phyloP scores from a whole-genome alignment of 2,888 invertebrate genomes.

The Oxystoma pomonae region DNA sequence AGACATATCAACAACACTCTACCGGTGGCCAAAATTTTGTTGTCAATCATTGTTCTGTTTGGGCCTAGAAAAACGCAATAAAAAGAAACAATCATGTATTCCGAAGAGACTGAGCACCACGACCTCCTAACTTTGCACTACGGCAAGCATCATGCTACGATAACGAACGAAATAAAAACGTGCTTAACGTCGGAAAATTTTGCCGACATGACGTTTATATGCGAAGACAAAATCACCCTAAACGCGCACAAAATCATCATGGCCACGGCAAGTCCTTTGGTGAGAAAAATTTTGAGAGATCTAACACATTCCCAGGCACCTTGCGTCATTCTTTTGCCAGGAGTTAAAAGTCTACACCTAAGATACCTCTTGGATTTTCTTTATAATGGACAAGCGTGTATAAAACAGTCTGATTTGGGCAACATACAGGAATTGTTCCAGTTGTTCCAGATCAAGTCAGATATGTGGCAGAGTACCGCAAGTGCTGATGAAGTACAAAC shows the following conservation, averaged over 20 bases:
- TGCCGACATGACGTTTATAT: slow-evolving; percentile 81
- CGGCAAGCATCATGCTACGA: slow-evolving; percentile 90
- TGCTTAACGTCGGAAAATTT: slow-evolving; percentile 84
- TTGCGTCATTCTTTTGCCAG: slow-evolving; percentile 80
- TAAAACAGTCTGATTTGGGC: slow-evolving; percentile 78
- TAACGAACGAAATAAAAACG: slow-evolving; percentile 84
- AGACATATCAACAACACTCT: neutral
- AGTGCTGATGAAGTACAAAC: slow-evolving; percentile 39
- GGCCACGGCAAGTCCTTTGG: slow-evolving; percentile 82
- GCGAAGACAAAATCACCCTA: slow-evolving; percentile 77
- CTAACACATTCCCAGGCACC: slow-evolving; percentile 66
- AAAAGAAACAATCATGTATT: slow-evolving; percentile 52
- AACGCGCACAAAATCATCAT: slow-evolving; percentile 82
- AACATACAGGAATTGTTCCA: slow-evolving; percentile 80
- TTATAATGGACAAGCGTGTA: slow-evolving; percentile 81
- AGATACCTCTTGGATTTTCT: slow-evolving; percentile 78
- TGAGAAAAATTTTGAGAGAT: slow-evolving; percentile 72
- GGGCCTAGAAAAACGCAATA: neutral
- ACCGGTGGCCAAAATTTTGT: neutral
- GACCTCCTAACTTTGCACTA: slow-evolving; percentile 86
- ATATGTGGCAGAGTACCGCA: slow-evolving; percentile 61
- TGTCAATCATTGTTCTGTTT: neutral
- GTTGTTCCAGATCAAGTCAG: slow-evolving; percentile 79
- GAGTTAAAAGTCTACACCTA: slow-evolving; percentile 74
- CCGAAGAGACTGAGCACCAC: slow-evolving; percentile 54